Base-by-base conservation (phyloP, 2,888 invertebrate species). In the Hyposoter dolosus region DNA sequence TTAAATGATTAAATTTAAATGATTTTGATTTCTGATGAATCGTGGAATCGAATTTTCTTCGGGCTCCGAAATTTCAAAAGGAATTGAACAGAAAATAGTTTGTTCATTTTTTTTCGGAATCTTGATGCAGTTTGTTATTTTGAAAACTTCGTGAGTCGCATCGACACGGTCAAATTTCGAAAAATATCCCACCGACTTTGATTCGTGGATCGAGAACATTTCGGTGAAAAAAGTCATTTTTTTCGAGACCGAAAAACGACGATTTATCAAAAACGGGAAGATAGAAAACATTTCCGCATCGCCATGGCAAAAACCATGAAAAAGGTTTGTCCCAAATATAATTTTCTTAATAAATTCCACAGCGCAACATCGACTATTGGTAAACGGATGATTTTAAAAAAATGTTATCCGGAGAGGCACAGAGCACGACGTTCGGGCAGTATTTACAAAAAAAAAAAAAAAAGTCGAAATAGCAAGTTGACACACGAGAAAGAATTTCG, bases 391-490 rank as follows among this genome's bases (percentile, higher is more conserved):
- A 53, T 66, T 56, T 83, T 65, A 3, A 7, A 40, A 40, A 9
- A 66, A 71, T 82, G 6, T 45, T 47, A 35, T 43, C 35, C 28
- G n/a, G 28, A 50, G 78, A 74, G 83, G 53, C 43, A 78, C 65
- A 19, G 50, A 19, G 17, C n/a, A 71, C 63, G 50, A 71, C 45
- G 32, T 81, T 81, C 69, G 71, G 76, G 65, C 65, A 53, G 85
- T 87, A 89, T 89, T 89, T 92, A 90, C 90, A 90, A 86, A 83
- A 88, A 90, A 45, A 60, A 45, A 23, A 10, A 50, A 53, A 66
- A 43, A 40, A 40, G 40, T 69, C 15, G 28, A 28, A 60, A 32
- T 23, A 23, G n/a, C 83, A 77, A 80, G 19, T 75, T 53, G 43
- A 53, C n/a, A 35, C 63, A 53, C 72, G 65, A 82, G 17, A 50